Conservation (phyloP, 2,113 vertebrate genomes). For the Deroptyus accipitrinus region DNA sequence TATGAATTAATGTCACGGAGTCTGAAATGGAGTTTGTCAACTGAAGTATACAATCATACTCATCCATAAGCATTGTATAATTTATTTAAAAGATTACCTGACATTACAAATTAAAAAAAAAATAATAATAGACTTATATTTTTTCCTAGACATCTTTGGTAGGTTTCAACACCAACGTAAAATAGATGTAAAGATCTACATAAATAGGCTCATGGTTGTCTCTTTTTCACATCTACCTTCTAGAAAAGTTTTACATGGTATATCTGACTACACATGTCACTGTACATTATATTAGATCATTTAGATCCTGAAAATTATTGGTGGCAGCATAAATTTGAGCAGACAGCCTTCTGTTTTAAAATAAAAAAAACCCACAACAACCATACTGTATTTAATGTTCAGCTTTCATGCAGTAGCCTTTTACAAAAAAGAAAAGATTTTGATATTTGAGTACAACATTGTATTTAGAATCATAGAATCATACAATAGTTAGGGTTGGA, state of each 20-base stretch:
- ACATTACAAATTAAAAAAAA: rapidly evolving
- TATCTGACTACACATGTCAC: background rate
- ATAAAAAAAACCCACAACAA: background rate
- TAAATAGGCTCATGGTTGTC: background rate
- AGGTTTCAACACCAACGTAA: background rate
- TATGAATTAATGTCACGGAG: background rate
- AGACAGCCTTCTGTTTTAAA: background rate
- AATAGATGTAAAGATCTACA: background rate
- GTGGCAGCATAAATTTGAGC: background rate
- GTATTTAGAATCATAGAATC: background rate
- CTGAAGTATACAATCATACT: background rate
- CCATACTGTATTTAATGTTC: background rate
- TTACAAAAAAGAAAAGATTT: background rate
- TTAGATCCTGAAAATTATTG: background rate
- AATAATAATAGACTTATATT: background rate
- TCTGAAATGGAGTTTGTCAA: background rate
- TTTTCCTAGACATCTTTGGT: background rate
- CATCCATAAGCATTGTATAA: rapidly evolving
- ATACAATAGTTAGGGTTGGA: no score
- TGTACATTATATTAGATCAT: background rate
- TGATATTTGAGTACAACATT: background rate
- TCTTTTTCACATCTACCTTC: background rate
- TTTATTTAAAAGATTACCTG: background rate
- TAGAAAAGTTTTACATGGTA: background rate
- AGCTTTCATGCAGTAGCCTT: background rate